Conservation (phyloP, 2,888 invertebrate genomes). For the Chamaedrilus cognettii region DNA sequence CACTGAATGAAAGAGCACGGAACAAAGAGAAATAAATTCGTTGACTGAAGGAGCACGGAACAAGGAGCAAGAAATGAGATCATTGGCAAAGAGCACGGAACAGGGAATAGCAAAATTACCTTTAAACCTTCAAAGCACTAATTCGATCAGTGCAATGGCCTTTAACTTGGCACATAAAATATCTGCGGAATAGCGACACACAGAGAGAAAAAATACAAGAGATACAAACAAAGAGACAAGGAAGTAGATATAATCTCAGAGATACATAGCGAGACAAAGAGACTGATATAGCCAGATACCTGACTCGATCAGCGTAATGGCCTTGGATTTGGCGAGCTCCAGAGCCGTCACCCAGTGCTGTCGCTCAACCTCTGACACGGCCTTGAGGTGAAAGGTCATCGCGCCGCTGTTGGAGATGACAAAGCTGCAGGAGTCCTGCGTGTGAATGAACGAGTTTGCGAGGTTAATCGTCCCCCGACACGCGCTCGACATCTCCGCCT, state of each 20-base stretch:
- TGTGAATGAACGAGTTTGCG: conserved; percentile 94
- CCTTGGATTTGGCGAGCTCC: conserved; percentile 87
- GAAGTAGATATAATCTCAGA: too few relatives aligned
- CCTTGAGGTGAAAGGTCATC: conserved; percentile 91
- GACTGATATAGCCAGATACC: too few relatives aligned
- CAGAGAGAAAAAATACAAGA: too few relatives aligned
- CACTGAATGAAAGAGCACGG: neutral
- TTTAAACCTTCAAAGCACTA: too few relatives aligned
- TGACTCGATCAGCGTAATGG: conserved; percentile 64
- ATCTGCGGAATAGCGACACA: too few relatives aligned
- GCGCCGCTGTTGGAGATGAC: conserved; percentile 97
- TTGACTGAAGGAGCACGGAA: neutral
- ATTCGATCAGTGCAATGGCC: too few relatives aligned
- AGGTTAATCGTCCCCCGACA: conserved; percentile 98
- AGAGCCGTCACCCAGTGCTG: conserved; percentile 98
- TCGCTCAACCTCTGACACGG: conserved; percentile 92
- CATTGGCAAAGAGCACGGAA: neutral
- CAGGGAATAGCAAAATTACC: too few relatives aligned
- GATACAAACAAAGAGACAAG: too few relatives aligned
- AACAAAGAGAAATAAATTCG: too few relatives aligned
- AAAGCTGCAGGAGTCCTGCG: conserved; percentile 92
- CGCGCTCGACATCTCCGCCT: conserved; percentile 96
- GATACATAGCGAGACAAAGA: too few relatives aligned
- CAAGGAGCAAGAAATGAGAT: neutral
- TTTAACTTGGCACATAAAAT: too few relatives aligned